Base-by-base conservation (phyloP, 2,888 invertebrate genomes). In the Unio pictorum region DNA sequence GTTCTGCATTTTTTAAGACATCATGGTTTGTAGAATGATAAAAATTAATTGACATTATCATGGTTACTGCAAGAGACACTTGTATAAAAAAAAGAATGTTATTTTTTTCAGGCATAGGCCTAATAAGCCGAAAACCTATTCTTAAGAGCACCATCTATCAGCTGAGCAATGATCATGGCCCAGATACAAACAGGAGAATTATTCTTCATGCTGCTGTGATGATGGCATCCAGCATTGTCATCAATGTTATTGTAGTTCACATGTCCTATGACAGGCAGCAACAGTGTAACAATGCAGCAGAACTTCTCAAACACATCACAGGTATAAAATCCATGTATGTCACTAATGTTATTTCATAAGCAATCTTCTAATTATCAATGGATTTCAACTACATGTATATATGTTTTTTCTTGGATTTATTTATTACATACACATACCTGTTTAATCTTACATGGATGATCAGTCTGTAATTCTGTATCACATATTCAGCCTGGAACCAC, bases 261-360 rank as follows among this genome's bases (percentile, higher is more conserved):
- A 77, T 88, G 61, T 87, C 88, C 6, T 87, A 87, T 67, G 80
- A 86, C 66, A 73, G 84, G 66, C 76, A 79, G 55, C 86, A 87
- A 72, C 87, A 88, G 71, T 88, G 88, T 76, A 72, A 74, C 60
- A 87, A 87, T 73, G 80, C 83, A 34, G 79, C 75, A 66, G 83
- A 84, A 54, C 69, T 87, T 7, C 61, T 82, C 8, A 69, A 74
- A 18, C 83, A 74, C 68, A 75, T 86, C 20, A 30, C 70, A 65
- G 76, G 86, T 86, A 70, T 23, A 55, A 18, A 63, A 20, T 23
- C 20, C 20, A 34, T 18, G n/a, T 63, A 45, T 60, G 28, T 23
- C 23, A 59, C n/a, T 28, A 30, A 45, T 45, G 45, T 45, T 45
- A 45, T 11, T 45, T 45, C 45, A 45, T 11, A 45, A 45, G 45